phyloP scores from a whole-genome alignment of 2,113 vertebrate genomes.

The Jacana jacana region DNA sequence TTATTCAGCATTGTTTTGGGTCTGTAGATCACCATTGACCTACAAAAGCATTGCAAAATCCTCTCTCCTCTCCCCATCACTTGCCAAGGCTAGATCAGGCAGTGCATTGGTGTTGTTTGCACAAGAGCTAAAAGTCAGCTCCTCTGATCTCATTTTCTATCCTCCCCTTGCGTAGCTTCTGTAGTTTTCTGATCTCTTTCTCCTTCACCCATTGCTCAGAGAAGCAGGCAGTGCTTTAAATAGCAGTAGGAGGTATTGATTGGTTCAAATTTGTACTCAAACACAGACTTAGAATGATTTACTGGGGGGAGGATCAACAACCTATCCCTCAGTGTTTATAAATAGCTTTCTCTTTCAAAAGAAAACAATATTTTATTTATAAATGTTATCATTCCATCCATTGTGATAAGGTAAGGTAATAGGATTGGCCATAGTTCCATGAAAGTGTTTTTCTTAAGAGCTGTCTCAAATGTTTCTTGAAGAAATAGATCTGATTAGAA shows the following conservation, averaged over 20 bases:
- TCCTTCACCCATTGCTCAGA: background rate
- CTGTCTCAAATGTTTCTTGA: background rate
- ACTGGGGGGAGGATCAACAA: background rate
- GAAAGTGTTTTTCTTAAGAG: background rate
- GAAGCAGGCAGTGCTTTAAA: conserved; percentile 23
- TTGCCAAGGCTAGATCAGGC: background rate
- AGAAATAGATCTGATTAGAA: background rate
- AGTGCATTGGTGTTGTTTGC: background rate
- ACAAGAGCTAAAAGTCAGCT: background rate
- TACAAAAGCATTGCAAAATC: background rate
- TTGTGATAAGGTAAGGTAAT: background rate
- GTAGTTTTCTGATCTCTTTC: background rate
- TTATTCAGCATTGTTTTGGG: background rate
- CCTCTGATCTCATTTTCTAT: background rate
- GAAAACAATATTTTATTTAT: conserved; percentile 55
- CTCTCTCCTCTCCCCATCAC: background rate
- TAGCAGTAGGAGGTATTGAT: conserved; percentile 50
- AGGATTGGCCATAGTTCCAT: background rate
- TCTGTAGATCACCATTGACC: background rate
- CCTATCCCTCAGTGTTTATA: background rate
- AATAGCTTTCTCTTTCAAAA: conserved; percentile 33
- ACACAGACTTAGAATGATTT: background rate
- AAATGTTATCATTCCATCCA: background rate
- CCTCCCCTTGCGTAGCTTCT: background rate
- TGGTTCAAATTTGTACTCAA: background rate